These are phyloP conservation scores for Dendrocincla fuliginosa DNA, from an alignment of 2,797 vertebrate species.

Conservation along the genomic window DNA sequence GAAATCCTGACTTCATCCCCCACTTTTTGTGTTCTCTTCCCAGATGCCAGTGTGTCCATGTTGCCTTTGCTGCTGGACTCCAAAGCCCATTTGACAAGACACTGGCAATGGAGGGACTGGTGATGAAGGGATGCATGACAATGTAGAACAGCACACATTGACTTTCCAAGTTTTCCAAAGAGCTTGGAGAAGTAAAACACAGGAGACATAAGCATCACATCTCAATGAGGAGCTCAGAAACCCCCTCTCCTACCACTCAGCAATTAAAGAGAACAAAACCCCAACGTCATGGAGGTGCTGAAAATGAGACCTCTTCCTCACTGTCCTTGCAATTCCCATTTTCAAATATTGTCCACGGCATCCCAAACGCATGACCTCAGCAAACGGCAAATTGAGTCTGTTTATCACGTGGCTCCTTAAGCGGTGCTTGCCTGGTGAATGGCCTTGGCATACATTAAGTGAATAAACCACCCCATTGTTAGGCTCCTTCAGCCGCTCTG, in stretches of 20 bases:
- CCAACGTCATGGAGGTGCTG: fast-evolving
- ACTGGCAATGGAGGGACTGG: not conserved
- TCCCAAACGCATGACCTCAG: conserved; percentile 3
- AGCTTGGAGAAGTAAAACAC: not conserved
- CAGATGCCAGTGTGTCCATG: fast-evolving
- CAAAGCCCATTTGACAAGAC: not conserved
- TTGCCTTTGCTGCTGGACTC: not conserved
- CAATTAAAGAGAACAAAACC: not conserved
- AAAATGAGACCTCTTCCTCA: not conserved
- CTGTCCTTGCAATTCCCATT: not conserved
- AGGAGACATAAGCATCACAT: fast-evolving
- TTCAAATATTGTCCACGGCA: not conserved
- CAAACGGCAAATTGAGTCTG: not conserved
- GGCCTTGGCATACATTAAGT: conserved; percentile 62
- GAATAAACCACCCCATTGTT: conserved; percentile 60
- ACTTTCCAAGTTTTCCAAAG: not conserved
- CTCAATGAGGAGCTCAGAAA: not conserved
- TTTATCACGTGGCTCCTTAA: conserved; percentile 11
- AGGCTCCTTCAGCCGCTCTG: conserved; percentile 48
- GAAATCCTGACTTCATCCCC: not conserved
- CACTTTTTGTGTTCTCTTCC: not conserved
- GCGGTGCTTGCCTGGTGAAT: conserved; percentile 52
- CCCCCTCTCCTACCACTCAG: not conserved
- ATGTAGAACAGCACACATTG: fast-evolving
- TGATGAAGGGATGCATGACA: fast-evolving